Percentiles rank a stretch among this genome's conserved stretches.
Conservation (phyloP, 2,113 vertebrate genomes). For the Morone chrysops region DNA sequence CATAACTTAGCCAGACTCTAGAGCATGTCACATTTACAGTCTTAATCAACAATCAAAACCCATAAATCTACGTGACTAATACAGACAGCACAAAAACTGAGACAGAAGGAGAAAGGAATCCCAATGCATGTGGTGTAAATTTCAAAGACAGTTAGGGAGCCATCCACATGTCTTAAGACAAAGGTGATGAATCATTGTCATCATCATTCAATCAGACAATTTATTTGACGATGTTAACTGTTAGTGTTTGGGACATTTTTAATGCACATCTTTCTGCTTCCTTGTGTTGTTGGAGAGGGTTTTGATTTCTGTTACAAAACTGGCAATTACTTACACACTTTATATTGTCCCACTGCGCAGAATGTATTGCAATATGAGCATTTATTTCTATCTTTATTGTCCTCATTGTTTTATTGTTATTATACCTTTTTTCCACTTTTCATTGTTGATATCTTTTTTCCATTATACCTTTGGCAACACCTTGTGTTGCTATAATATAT, state of each 20-base stretch:
- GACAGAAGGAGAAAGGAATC: not conserved
- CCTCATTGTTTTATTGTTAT: not conserved
- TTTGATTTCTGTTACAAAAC: slow-evolving; percentile 34
- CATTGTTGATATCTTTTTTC: not conserved
- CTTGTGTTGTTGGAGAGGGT: slow-evolving; percentile 18
- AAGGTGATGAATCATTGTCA: not conserved
- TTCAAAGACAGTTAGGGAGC: not conserved
- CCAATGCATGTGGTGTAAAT: not conserved
- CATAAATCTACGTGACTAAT: slow-evolving; percentile 1
- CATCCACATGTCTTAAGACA: not conserved
- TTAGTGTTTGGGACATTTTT: slow-evolving; percentile 15
- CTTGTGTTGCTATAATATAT: not conserved
- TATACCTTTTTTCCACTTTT: not conserved
- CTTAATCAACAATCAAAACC: slow-evolving; percentile 26
- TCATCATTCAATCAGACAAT: no score
- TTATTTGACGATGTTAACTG: not conserved
- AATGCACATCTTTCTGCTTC: not conserved
- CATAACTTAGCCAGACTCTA: slow-evolving; percentile 10
- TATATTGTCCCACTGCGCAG: not conserved
- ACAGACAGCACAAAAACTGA: slow-evolving; percentile 1
- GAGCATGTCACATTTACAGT: slow-evolving; percentile 6
- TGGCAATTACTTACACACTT: slow-evolving; percentile 1
- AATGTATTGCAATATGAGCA: not conserved
- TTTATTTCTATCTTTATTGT: not conserved
- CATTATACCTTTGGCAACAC: not conserved